phyloP scores from a whole-genome alignment of 2,113 vertebrate species.

The Theristicus caerulescens region DNA sequence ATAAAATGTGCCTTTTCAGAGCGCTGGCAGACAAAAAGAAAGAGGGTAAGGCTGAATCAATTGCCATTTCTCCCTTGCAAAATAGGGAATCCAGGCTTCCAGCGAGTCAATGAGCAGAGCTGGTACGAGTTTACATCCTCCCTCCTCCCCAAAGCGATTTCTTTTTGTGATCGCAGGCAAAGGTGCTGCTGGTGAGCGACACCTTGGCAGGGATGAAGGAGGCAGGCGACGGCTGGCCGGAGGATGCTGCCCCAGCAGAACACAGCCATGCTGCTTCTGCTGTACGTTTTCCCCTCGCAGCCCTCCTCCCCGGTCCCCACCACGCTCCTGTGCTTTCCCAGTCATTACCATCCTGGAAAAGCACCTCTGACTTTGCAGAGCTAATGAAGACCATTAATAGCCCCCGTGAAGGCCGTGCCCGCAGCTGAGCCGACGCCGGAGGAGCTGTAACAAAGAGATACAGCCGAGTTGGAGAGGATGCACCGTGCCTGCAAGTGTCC shows the following conservation, averaged over 20 bases:
- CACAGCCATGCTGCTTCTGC: accelerated
- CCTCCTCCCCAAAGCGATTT: constrained; percentile 21
- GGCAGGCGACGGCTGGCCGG: not conserved
- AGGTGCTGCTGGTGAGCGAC: not conserved
- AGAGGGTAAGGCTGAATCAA: constrained; percentile 59
- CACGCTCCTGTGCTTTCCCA: not conserved
- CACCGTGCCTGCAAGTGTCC: not conserved
- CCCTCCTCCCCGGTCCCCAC: not conserved
- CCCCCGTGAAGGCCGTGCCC: not conserved
- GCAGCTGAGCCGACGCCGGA: not conserved
- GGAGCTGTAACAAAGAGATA: not conserved
- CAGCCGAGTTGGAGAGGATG: not conserved
- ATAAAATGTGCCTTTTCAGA: constrained; percentile 70
- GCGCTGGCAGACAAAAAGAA: constrained; percentile 28
- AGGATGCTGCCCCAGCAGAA: not conserved
- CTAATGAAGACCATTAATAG: not conserved
- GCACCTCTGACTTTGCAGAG: not conserved
- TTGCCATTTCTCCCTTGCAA: constrained; percentile 64
- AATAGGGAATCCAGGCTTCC: constrained; percentile 35
- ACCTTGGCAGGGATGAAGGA: not conserved
- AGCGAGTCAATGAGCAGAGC: not conserved
- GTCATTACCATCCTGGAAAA: not conserved
- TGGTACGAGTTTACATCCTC: constrained; percentile 21
- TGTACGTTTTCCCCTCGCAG: not conserved
- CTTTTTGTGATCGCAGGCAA: constrained; percentile 16